phyloP scores from a whole-genome alignment of 2,888 invertebrate genomes.

The Chelonus formosanus region DNA sequence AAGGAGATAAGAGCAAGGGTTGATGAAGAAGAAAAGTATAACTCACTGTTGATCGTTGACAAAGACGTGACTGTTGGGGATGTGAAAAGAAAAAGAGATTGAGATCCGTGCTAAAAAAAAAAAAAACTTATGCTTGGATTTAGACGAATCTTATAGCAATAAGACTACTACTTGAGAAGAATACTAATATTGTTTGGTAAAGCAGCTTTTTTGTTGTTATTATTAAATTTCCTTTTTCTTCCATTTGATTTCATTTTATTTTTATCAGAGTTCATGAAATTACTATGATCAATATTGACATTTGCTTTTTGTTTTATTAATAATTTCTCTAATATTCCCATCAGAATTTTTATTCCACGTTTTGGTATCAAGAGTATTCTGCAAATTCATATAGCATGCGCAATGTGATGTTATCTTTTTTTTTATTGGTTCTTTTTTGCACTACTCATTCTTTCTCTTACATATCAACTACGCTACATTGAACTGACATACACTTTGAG shows the following conservation, averaged over 20 bases:
- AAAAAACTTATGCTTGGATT: constrained; percentile 9
- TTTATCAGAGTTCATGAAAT: no score
- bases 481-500: background rate
- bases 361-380: no score
- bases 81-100: constrained; percentile 11
- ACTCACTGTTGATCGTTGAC: constrained; percentile 14
- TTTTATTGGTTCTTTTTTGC: background rate
- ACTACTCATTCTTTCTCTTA: background rate
- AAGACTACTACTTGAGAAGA: constrained; percentile 6
- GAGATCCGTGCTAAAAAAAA: constrained; percentile 7
- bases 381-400: no score
- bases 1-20: background rate
- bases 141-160: constrained; percentile 16
- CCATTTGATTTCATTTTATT: background rate
- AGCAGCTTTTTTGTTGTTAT: background rate
- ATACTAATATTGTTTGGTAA: constrained; percentile 14
- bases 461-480: background rate
- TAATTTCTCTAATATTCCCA: no score
- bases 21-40: background rate
- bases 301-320: no score
- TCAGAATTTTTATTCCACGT: no score
- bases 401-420: no score
- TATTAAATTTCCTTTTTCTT: background rate
- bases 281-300: no score
- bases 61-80: constrained; percentile 22